Percentiles rank a stretch among this genome's conserved stretches.
phyloP scores from a whole-genome alignment of 1,140 invertebrate species.

The Ceratoteleas bidentatus region DNA sequence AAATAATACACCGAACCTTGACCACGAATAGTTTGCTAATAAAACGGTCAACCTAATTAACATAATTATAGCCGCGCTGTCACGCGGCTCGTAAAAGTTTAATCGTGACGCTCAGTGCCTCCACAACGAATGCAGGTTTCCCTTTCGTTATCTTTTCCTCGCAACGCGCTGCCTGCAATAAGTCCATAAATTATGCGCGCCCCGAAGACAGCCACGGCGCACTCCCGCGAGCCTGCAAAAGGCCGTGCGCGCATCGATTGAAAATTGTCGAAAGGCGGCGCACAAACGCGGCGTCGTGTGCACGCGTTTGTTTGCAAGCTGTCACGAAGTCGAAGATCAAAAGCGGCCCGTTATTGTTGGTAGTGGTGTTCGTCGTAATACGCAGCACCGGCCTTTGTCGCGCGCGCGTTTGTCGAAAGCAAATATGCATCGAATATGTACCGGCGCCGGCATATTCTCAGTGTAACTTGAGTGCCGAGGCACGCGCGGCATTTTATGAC shows the following conservation, averaged over 20 bases:
- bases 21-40: too few relatives aligned
- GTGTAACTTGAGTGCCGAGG: constrained; percentile 47
- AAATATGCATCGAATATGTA: constrained; percentile 67
- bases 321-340: constrained; percentile 59
- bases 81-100: constrained; percentile 34
- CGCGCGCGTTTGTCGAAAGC: constrained; percentile 61
- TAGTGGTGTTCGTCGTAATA: constrained; percentile 49
- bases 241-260: constrained; percentile 21
- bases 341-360: constrained; percentile 48
- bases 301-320: constrained; percentile 10
- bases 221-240: constrained; percentile 6
- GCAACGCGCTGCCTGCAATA: constrained; percentile 11
- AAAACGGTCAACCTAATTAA: constrained; percentile 26
- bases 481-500: constrained; percentile 63
- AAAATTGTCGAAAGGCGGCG: constrained; percentile 22
- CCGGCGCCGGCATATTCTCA: constrained; percentile 34
- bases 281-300: constrained; percentile 10
- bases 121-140: constrained; percentile 19
- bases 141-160: constrained; percentile 10
- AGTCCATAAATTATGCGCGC: constrained; percentile 35
- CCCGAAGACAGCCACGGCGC: constrained; percentile 6
- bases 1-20: too few relatives aligned
- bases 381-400: constrained; percentile 52
- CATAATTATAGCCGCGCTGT: constrained; percentile 37
- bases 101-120: constrained; percentile 29